Conservation (phyloP, 2,888 invertebrate species). For the Hypolimnas misippus region DNA sequence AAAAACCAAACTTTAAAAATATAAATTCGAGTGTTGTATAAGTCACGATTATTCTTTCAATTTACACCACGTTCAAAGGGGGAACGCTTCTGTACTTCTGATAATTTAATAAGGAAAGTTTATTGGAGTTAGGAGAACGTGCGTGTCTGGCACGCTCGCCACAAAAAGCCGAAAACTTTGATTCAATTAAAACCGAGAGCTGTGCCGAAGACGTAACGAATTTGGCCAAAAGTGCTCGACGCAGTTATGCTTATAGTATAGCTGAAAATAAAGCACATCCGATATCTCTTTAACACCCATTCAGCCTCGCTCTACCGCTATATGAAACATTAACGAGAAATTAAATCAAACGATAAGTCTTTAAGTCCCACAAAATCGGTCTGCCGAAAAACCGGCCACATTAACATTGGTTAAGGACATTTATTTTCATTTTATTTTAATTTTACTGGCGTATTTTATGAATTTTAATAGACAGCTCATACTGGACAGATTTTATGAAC, state of each 20-base stretch:
- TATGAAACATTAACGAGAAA: conserved; percentile 38
- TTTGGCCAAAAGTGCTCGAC: conserved; percentile 48
- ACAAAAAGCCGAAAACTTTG: conserved; percentile 83
- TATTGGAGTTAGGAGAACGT: conserved; percentile 71
- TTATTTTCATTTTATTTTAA: conserved; percentile 47
- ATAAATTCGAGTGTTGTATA: conserved; percentile 55
- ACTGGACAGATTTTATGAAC: conserved; percentile 63
- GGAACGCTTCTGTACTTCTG: conserved; percentile 81
- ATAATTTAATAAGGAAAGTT: conserved; percentile 84
- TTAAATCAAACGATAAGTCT: conserved; percentile 61
- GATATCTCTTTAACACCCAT: conserved; percentile 19
- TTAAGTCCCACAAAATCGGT: conserved; percentile 34
- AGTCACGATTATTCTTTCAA: conserved; percentile 67
- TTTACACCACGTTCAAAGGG: conserved; percentile 78
- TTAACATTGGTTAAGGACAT: conserved; percentile 39
- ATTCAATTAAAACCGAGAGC: conserved; percentile 83
- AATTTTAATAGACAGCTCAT: conserved; percentile 51
- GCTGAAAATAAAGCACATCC: conserved; percentile 17
- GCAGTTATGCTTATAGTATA: conserved; percentile 33
- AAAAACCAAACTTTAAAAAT: background rate
- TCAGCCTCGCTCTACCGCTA: background rate
- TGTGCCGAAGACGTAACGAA: conserved; percentile 75
- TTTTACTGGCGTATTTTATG: conserved; percentile 45
- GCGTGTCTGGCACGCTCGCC: conserved; percentile 81
- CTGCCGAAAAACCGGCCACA: conserved; percentile 24